Base-by-base conservation (phyloP, 2,888 invertebrate species). In the Megastigmus dorsalis region DNA sequence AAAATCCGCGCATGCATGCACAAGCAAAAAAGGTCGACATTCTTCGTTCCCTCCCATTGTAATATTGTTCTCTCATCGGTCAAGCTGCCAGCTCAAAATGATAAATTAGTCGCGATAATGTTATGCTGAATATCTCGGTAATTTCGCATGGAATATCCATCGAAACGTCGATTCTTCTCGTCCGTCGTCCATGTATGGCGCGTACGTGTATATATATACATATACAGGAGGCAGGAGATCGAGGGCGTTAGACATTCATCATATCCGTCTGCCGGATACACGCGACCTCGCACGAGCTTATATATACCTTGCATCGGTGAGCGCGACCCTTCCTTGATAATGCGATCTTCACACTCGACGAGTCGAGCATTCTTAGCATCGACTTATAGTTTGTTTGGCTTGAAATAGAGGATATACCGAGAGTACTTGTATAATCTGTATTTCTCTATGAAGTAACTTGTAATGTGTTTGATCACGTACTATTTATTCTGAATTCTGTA, bases 161-260 rank as follows among this genome's bases (percentile, higher is more conserved):
- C n/a, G n/a, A 9, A 1, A 1, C 6, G 15, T 5, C 9, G 13
- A 41, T 43, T 54, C 41, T 54, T 65, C 48, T 36, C 63, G 50
- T 28, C 45, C 30, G 43, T 10, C 43, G 6, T 15, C 28, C 43
- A n/a, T 15, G 20, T 45, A 20, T 33, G n/a, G 30, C 59, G 13
- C 18, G 13, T 5, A n/a, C 6, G 9, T 23, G 23, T 23, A 20
- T 33, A 6, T 33, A 33, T n/a, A 41, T 26, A 23, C 5, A 23
- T 7, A 28, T 43, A 23, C 59, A 10, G 30, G 7, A 9, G 15
- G n/a, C n/a, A n/a, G n/a, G n/a, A n/a, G n/a, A n/a, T n/a, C n/a
- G n/a, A n/a, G n/a, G n/a, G n/a, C 30, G 15, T 45, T 43, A 55
- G 26, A 57, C 67, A 57, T 67, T 67, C 28, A 67, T 67, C 55